Base-by-base conservation (phyloP, 1,140 invertebrate genomes). In the Drosophila paulistorum region DNA sequence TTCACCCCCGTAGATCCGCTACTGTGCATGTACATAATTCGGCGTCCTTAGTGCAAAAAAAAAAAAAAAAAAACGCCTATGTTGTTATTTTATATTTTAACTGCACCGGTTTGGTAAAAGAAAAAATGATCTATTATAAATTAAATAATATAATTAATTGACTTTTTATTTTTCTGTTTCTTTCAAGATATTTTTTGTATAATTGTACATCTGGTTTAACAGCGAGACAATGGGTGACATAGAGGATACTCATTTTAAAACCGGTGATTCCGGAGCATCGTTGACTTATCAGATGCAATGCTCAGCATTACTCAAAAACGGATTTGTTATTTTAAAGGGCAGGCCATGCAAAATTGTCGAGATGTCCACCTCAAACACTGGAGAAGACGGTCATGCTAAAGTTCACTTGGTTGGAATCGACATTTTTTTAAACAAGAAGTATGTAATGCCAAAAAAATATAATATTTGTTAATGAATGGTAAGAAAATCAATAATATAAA, bases 281-380 rank as follows among this genome's bases (percentile, higher is more conserved):
- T 94, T 95, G 62, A 99, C 98, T 75, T 99, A 95, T 93, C 99
- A 99, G 65, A 97, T 97, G 95, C 99, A 99, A 94, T 99, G 99
- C 93, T 99, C 98, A 55, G 97, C 98, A 91, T 95, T 99, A 85
- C 97, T 98, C 93, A 99, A 99, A 94, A 99, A 99, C 93, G 99
- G 98, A 82, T 98, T 98, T 92, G 98, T 99, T 68, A 98, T 99
- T 96, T 94, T 99, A 65, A 99, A 99, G 94, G 94, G 95, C 65
- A 96, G 98, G 91, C 98, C 99, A 57, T 99, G 99, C 94, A 99
- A 99, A 94, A 99, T 99, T 92, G 98, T 99, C 63, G 99, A 99
- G 94, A 99, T 99, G 98, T 99, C 98, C 76, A 99, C 99, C 70
- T 99, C 99, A 7, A 99, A 99, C 94, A 99, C 99, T 93, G 99